These are phyloP conservation scores for Microcebus tavaratra DNA, from an alignment of 2,113 vertebrate species.

Conservation along the genomic window DNA sequence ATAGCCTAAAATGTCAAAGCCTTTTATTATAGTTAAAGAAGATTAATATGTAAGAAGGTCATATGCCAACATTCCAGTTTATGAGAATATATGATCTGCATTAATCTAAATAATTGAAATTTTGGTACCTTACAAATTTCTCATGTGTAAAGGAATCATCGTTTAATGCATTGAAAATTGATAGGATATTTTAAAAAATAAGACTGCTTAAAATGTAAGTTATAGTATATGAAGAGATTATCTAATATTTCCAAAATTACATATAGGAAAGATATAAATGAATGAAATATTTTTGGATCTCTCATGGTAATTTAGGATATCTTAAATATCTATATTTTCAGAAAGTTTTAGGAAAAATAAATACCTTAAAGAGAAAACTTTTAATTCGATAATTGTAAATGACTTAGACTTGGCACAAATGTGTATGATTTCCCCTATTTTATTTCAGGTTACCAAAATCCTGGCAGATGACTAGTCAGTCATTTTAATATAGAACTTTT, in stretches of 20 bases:
- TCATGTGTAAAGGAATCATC: background rate
- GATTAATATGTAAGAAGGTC: conserved; percentile 77
- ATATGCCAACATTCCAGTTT: conserved; percentile 59
- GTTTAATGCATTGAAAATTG: conserved; percentile 36
- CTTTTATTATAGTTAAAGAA: conserved; percentile 67
- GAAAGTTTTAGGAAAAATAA: background rate
- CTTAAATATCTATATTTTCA: background rate
- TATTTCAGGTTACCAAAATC: background rate
- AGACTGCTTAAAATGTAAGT: conserved; percentile 24
- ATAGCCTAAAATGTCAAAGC: conserved; percentile 68
- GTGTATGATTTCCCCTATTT: background rate
- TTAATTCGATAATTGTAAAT: background rate
- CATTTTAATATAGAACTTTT: background rate
- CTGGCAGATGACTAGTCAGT: background rate
- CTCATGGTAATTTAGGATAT: background rate
- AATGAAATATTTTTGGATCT: background rate
- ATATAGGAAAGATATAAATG: background rate
- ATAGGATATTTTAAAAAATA: conserved; percentile 1
- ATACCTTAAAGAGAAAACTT: background rate
- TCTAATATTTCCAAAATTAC: conserved; percentile 34
- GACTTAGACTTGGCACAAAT: background rate
- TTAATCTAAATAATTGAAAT: conserved; percentile 72
- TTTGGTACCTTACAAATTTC: conserved; percentile 37
- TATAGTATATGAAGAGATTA: background rate
- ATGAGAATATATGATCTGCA: conserved; percentile 64